Evolutionary conservation across 1,140 invertebrate species (phyloP).

Genomic region (Lamellibrachia luymesi): DNA sequence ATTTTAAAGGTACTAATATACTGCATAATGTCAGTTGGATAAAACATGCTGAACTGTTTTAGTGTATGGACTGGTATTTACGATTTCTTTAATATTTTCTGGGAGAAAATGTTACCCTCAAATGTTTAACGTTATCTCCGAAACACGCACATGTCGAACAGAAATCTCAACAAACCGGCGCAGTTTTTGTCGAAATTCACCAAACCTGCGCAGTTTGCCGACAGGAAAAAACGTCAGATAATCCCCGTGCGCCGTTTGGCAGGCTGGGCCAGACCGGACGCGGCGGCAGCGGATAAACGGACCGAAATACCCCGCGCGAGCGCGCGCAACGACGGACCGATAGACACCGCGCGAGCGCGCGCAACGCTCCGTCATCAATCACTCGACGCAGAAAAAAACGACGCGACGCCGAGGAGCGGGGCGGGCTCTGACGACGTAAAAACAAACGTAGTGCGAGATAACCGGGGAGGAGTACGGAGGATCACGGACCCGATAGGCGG

Average conservation of each 20-base stretch:
- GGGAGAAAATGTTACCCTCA: too few species aligned
- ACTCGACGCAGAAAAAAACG: not conserved
- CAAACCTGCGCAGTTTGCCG: not conserved
- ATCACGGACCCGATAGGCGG: not conserved
- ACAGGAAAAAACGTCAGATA: not conserved
- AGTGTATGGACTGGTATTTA: too few species aligned
- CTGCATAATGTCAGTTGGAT: too few species aligned
- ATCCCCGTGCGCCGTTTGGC: not conserved
- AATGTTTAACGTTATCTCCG: too few species aligned
- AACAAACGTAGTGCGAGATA: not conserved
- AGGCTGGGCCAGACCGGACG: not conserved
- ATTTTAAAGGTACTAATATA: not conserved
- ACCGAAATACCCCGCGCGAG: not conserved
- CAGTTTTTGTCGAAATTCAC: not conserved
- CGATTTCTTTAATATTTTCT: too few species aligned
- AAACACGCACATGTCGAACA: too few species aligned
- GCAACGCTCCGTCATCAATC: not conserved
- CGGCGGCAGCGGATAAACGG: not conserved
- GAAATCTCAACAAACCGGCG: not conserved
- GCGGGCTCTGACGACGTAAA: not conserved
- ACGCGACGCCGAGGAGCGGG: not conserved
- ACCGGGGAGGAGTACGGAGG: not conserved
- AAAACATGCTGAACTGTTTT: too few species aligned
- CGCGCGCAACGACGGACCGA: not conserved
- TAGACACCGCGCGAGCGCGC: not conserved